These are phyloP conservation scores for Lutjanus campechanus DNA, from an alignment of 2,797 vertebrate species.

Conservation along the genomic window DNA sequence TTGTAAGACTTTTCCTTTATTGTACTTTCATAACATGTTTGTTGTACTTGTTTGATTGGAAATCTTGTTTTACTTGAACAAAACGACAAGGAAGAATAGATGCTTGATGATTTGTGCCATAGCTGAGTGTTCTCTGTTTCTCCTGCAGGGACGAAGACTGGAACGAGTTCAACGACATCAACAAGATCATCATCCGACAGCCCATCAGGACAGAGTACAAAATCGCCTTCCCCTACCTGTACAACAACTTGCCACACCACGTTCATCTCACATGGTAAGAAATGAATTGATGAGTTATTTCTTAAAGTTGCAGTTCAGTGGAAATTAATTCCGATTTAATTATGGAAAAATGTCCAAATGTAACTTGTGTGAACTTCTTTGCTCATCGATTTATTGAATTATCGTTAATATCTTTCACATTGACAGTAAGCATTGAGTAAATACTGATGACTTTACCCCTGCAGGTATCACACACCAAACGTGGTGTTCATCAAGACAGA, in stretches of 20 bases:
- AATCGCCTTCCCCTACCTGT: slow-evolving; percentile 98
- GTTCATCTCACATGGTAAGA: slow-evolving; percentile 98
- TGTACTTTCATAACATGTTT: background rate
- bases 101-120: background rate
- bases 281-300: fast-evolving
- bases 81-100: background rate
- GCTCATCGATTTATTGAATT: background rate
- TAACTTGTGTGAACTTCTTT: background rate
- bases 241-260: slow-evolving; percentile 98
- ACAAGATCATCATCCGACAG: slow-evolving; percentile 99
- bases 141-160: slow-evolving; percentile 96
- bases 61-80: background rate
- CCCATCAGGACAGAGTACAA: slow-evolving; percentile 99
- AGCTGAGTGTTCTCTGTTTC: background rate
- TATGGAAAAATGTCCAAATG: fast-evolving
- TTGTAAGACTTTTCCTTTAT: background rate
- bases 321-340: background rate
- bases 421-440: fast-evolving
- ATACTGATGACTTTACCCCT: slow-evolving; percentile 10
- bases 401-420: fast-evolving
- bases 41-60: background rate
- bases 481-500: slow-evolving; percentile 99
- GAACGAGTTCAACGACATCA: slow-evolving; percentile 99
- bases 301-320: background rate
- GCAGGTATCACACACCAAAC: slow-evolving; percentile 98